Percentiles rank a stretch among this genome's conserved stretches.
Evolutionary conservation across 2,797 vertebrate species (phyloP).

Genomic region (Anomalospiza imberbis): DNA sequence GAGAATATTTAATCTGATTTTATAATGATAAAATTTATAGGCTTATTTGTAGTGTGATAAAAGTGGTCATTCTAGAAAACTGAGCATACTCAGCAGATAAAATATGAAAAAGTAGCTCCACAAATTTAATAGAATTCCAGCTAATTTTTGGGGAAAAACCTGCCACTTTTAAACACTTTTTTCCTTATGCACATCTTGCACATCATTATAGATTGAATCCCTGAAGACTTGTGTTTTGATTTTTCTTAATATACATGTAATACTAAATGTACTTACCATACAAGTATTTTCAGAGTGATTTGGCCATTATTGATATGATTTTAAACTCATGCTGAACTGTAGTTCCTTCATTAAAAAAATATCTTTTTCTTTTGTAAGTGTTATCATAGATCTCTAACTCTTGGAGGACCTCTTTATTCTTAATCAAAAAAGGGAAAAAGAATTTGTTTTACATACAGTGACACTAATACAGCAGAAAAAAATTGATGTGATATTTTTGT

Average conservation of each 20-base stretch:
- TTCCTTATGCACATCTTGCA: background rate
- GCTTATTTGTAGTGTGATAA: background rate
- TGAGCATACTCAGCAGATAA: background rate
- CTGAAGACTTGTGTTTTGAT: background rate
- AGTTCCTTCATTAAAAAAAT: background rate
- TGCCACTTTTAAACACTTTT: background rate
- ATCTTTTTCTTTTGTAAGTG: fast-evolving
- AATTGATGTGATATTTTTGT: background rate
- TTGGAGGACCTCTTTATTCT: background rate
- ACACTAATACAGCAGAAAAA: background rate
- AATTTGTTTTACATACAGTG: background rate
- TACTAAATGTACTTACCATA: background rate
- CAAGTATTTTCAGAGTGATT: background rate
- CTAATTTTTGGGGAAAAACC: fast-evolving
- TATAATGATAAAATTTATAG: background rate
- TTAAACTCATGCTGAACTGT: background rate
- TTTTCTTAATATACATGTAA: background rate
- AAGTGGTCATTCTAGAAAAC: background rate
- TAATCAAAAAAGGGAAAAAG: background rate
- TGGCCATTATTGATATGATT: background rate
- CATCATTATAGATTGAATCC: background rate
- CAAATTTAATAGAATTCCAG: background rate
- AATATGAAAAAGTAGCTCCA: background rate
- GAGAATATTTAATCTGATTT: background rate
- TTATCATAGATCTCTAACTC: background rate